Evolutionary conservation across 2,888 invertebrate genomes (phyloP).

Genomic region (Tachina grossa): DNA sequence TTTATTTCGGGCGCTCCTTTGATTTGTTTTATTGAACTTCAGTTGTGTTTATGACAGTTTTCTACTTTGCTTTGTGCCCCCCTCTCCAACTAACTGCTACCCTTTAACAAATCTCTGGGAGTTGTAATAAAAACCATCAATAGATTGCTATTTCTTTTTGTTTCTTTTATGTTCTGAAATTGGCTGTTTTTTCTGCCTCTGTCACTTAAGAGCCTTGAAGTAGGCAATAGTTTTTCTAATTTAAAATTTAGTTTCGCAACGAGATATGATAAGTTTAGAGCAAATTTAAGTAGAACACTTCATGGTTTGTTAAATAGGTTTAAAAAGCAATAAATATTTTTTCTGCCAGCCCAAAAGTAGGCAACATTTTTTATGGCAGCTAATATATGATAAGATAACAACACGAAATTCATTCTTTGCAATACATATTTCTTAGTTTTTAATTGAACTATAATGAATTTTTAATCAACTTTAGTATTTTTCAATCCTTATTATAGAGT

Average conservation of each 20-base stretch:
- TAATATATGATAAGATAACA: neutral
- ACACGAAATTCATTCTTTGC: neutral
- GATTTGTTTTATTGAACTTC: constrained; percentile 41
- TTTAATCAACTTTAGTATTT: too few species aligned
- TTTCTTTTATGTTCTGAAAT: neutral
- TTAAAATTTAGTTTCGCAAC: neutral
- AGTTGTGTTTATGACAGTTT: constrained; percentile 50
- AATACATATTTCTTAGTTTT: too few species aligned
- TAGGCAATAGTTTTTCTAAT: constrained; percentile 25
- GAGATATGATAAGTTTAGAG: neutral
- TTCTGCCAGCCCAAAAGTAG: neutral
- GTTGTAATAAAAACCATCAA: constrained; percentile 30
- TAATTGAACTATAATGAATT: too few species aligned
- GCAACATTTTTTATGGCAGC: neutral
- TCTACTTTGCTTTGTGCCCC: neutral
- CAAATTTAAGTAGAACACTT: neutral
- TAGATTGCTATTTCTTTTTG: constrained; percentile 28
- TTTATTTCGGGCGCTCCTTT: constrained; percentile 22
- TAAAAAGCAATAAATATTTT: neutral
- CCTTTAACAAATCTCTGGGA: neutral
- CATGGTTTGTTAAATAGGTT: neutral
- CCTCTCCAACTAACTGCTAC: too few species aligned
- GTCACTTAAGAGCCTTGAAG: constrained; percentile 31
- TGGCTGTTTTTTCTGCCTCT: neutral
- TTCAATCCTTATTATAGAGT: too few species aligned